phyloP scores from a whole-genome alignment of 2,888 invertebrate genomes.

The Synergus umbraculus region DNA sequence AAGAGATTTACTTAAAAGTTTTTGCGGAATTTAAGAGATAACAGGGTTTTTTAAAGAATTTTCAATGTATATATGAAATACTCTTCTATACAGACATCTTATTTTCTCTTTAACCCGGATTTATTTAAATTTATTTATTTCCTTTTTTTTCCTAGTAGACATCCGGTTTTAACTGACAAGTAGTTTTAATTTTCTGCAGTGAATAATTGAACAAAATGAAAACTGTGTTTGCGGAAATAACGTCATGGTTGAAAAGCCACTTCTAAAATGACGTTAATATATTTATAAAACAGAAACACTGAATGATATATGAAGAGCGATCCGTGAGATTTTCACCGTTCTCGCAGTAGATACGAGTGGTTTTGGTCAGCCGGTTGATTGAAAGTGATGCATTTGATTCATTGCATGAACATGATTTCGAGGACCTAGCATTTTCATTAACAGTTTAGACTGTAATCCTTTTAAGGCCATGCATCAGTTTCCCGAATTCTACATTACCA shows the following conservation, averaged over 20 bases:
- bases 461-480: neutral
- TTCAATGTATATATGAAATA: too few species aligned
- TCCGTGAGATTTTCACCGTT: neutral
- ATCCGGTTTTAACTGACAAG: too few species aligned
- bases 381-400: conserved; percentile 4
- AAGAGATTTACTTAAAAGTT: too few species aligned
- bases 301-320: neutral
- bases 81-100: too few species aligned
- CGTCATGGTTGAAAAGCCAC: neutral
- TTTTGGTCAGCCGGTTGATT: conserved; percentile 22
- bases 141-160: too few species aligned
- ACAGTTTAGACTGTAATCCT: neutral
- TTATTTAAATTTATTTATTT: too few species aligned
- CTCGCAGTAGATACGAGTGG: conserved; percentile 1
- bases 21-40: too few species aligned
- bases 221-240: neutral
- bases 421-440: conserved; percentile 21
- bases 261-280: neutral
- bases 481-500: too few species aligned
- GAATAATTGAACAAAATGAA: neutral
- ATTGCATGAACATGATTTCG: conserved; percentile 8
- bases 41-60: too few species aligned
- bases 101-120: too few species aligned
- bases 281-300: neutral
- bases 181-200: too few species aligned